Base-by-base conservation (phyloP, 1,140 invertebrate species). In the Bombus soroeensis region DNA sequence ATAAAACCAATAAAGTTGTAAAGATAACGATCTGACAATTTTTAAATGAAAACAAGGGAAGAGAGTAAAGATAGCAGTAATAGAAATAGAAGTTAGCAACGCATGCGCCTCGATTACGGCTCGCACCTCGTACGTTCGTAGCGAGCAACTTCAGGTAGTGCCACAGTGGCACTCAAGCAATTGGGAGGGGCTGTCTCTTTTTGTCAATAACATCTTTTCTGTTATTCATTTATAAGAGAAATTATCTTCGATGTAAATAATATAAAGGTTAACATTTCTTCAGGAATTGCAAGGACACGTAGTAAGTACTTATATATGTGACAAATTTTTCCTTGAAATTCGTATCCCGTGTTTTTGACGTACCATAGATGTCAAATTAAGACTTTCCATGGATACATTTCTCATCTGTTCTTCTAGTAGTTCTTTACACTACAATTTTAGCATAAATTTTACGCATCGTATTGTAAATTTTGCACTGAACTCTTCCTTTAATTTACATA, bases 101-200 rank as follows among this genome's bases (percentile, higher is more conserved):
- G 90, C 90, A 89, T 91, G 90, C 90, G 90, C 83, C 22, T 57
- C 43, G 39, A 76, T 76, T 37, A 53, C 2, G 47, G 28, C 15
- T 34, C n/a, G 43, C 32, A 25, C 37, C 18, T 53, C 18, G 18
- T 53, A 22, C 6, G 2, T 22, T 6, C 18, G 47, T 53, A 22
- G 47, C 47, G 32, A 4, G 41, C 77, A 89, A 89, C 86, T 85
- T 91, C 86, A 84, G 53, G 74, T 34, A 37, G 68, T 75, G 89
- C 84, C 90, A 91, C 83, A 89, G 90, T 91, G 84, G 90, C 90
- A 91, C 81, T 75, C 68, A n/a, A 64, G 68, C 71, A 68, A 41
- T 15, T 83, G 62, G 85, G 59, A 80, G 72, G 43, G 18, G 43
- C 47, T 53, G 18, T 0, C 18, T 53, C 5, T 8, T 59, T 83